Base-by-base conservation (phyloP, 2,797 vertebrate species). In the Peromyscus aztecus region DNA sequence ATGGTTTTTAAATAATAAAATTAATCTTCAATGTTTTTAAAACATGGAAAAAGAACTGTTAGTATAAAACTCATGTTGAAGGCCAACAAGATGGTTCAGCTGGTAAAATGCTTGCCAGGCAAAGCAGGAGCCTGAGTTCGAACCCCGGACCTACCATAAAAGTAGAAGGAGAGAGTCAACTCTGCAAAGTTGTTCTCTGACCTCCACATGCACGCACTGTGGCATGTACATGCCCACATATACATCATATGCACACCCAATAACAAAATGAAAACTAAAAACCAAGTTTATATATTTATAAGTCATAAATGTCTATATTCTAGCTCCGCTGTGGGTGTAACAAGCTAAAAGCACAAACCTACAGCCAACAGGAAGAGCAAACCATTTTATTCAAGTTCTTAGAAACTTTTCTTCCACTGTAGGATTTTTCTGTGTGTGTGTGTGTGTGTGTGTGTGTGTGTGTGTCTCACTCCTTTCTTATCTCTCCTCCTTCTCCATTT, bases 61-160 rank as follows among this genome's bases (percentile, higher is more conserved):
- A 37, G 43, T 86, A 94, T 95, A 81, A 94, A 87, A 96, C 75
- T 5, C n/a, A 82, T 65, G n/a, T n/a, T 34, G 29, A 69, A 69
- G 21, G 46, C 34, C 13, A 52, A n/a, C 63, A 52, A 86, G 34
- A 69, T n/a, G 34, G 31, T 6, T 67, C 31, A 34, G 19, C 46
- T 49, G 49, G 63, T 37, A 52, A 86, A 27, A 34, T 13, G 52
- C 23, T 69, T 69, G 31, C 46, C 46, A 52, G 23, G 46, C 7
- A 37, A 24, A 67, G 17, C 13, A 8, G 6, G 31, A 31, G 46
- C 63, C 65, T 69, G 24, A 52, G 31, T 69, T 52, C 34, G 23
- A 52, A 16, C 84, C 43, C 84, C 69, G 19, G 46, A 49, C 49
- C 12, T n/a, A 34, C 63, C 8, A n/a, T n/a, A 69, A 37, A 65